Evolutionary conservation across 1,140 invertebrate genomes (phyloP).

Genomic region (Anoplophora glabripennis): DNA sequence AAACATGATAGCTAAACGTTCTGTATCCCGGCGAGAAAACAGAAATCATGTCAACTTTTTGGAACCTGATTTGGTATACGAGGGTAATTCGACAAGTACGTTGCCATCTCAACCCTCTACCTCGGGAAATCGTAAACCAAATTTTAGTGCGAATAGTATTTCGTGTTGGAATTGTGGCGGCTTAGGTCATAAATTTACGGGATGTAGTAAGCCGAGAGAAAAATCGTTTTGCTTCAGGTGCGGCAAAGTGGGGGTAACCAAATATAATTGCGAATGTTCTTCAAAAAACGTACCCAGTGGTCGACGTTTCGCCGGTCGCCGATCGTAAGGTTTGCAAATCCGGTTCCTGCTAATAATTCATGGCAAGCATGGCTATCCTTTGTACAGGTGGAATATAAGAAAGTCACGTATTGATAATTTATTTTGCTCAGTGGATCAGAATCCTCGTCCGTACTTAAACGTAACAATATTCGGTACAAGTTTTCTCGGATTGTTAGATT

Average conservation of each 20-base stretch:
- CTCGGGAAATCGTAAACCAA: background rate
- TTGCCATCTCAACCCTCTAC: too few species aligned
- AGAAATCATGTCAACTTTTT: background rate
- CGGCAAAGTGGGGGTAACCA: background rate
- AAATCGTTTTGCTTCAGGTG: background rate
- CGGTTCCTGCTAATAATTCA: too few species aligned
- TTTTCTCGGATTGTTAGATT: slow-evolving; percentile 3
- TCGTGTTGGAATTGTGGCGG: slow-evolving; percentile 5
- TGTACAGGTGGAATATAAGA: background rate
- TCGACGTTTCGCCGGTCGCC: background rate
- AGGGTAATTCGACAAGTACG: too few species aligned
- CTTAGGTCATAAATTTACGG: background rate
- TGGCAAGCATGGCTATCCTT: too few species aligned
- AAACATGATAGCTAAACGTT: background rate
- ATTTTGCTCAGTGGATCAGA: background rate
- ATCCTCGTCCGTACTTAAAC: slow-evolving; percentile 9
- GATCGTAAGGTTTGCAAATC: background rate
- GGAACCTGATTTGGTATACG: slow-evolving; percentile 14
- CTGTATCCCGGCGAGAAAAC: too few species aligned
- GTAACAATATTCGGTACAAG: slow-evolving; percentile 1
- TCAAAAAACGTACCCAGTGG: background rate
- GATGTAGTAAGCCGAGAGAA: background rate
- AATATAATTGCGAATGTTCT: background rate
- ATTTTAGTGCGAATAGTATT: background rate
- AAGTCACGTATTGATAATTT: background rate